Evolutionary conservation across 2,797 vertebrate species (phyloP).

Genomic region (Chiloscyllium punctatum): DNA sequence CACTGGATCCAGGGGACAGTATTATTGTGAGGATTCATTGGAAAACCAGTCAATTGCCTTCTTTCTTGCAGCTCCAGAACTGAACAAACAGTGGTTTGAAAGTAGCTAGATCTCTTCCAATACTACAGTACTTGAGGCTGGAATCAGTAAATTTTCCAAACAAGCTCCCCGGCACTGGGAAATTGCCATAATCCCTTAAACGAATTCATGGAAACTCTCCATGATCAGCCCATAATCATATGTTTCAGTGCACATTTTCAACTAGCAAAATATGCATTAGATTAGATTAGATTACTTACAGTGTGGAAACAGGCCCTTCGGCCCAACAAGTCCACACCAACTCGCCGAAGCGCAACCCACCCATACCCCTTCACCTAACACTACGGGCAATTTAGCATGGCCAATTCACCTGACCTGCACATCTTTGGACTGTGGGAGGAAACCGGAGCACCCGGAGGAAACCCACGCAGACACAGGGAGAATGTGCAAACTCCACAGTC

Average conservation of each 20-base stretch:
- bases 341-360: too few relatives aligned
- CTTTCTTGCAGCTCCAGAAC: background rate
- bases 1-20: background rate
- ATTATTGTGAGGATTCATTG: background rate
- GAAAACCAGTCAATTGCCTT: background rate
- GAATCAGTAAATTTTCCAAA: background rate
- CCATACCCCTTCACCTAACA: too few relatives aligned
- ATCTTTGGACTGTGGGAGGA: too few relatives aligned
- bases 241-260: background rate
- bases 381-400: too few relatives aligned
- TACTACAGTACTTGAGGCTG: background rate
- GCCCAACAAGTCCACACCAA: too few relatives aligned
- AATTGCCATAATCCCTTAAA: background rate
- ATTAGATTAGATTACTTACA: too few relatives aligned
- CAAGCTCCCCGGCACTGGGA: background rate
- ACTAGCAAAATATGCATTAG: background rate
- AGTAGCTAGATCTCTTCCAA: background rate
- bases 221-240: background rate
- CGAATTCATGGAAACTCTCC: background rate
- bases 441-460: too few relatives aligned
- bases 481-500: too few relatives aligned
- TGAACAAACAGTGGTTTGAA: background rate
- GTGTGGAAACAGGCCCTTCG: too few relatives aligned
- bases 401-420: too few relatives aligned
- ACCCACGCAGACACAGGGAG: too few relatives aligned